These are phyloP conservation scores for Stenoptilia bipunctidactyla DNA, from an alignment of 2,888 invertebrate species.

Conservation along the genomic window DNA sequence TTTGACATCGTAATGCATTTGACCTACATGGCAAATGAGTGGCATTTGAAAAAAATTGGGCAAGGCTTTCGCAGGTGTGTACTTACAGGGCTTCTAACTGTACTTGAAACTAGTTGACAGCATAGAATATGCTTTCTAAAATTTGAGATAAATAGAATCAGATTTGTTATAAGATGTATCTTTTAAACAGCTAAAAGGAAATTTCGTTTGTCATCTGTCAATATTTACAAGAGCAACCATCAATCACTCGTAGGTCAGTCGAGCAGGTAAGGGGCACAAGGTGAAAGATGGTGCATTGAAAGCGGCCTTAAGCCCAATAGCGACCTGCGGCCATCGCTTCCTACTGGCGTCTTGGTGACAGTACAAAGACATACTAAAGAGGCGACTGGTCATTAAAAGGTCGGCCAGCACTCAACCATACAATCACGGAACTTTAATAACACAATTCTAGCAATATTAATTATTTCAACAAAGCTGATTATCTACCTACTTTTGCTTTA, in stretches of 20 bases:
- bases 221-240: too few relatives aligned
- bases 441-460: too few relatives aligned
- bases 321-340: constrained; percentile 63
- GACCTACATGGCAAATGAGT: constrained; percentile 50
- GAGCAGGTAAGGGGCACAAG: constrained; percentile 63
- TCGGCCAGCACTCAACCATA: constrained; percentile 30
- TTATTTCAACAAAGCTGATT: too few relatives aligned
- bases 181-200: too few relatives aligned
- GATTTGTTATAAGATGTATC: too few relatives aligned
- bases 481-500: too few relatives aligned
- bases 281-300: constrained; percentile 72
- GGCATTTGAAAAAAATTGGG: constrained; percentile 43
- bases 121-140: too few relatives aligned
- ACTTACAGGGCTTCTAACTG: constrained; percentile 1
- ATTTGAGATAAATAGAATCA: too few relatives aligned
- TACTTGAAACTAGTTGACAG: too few relatives aligned
- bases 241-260: constrained; percentile 33
- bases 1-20: constrained; percentile 58
- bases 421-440: neutral
- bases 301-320: constrained; percentile 70
- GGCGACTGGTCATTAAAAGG: constrained; percentile 54
- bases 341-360: constrained; percentile 66
- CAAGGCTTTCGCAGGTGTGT: constrained; percentile 21
- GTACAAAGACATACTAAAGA: constrained; percentile 44
- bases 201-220: too few relatives aligned